A percentile compares a stretch with the other conserved stretches of the same genome.
Conservation (phyloP, 2,888 invertebrate genomes). For the Ophion slaviceki region DNA sequence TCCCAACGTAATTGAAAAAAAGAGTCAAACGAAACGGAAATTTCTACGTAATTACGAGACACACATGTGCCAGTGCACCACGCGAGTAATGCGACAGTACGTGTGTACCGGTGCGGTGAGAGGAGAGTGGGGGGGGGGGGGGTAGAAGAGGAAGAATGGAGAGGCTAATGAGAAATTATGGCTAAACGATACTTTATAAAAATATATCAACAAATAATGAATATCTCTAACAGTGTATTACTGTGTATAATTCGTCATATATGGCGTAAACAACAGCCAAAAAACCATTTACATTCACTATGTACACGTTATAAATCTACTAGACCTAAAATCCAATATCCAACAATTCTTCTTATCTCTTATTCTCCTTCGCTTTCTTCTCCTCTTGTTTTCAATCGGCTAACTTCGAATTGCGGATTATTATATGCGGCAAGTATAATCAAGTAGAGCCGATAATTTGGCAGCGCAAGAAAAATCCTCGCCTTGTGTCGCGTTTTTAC, state of each 20-base stretch:
- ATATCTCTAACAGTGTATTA: constrained; percentile 79
- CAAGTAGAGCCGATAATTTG: constrained; percentile 43
- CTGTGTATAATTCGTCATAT: constrained; percentile 74
- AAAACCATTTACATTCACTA: constrained; percentile 79
- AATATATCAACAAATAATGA: constrained; percentile 83
- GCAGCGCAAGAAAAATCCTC: constrained; percentile 30
- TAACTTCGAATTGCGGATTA: constrained; percentile 6
- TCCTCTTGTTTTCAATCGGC: constrained; percentile 12
- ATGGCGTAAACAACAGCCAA: constrained; percentile 73
- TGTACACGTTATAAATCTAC: constrained; percentile 80
- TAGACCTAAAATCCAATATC: constrained; percentile 76
- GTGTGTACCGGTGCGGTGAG: neutral
- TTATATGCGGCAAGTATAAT: constrained; percentile 15
- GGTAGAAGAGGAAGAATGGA: constrained; percentile 9
- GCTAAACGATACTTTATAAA: constrained; percentile 82
- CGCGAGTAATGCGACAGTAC: no score
- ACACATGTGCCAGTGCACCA: neutral
- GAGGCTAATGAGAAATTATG: constrained; percentile 68
- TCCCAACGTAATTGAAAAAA: neutral
- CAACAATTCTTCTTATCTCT: constrained; percentile 72
- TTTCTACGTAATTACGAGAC: neutral
- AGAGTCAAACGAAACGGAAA: neutral
- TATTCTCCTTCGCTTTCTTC: neutral
- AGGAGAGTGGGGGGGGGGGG: constrained; percentile 2
- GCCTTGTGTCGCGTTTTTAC: neutral